Base-by-base conservation (phyloP, 2,113 vertebrate genomes). In the Syngnathoides biaculeatus region DNA sequence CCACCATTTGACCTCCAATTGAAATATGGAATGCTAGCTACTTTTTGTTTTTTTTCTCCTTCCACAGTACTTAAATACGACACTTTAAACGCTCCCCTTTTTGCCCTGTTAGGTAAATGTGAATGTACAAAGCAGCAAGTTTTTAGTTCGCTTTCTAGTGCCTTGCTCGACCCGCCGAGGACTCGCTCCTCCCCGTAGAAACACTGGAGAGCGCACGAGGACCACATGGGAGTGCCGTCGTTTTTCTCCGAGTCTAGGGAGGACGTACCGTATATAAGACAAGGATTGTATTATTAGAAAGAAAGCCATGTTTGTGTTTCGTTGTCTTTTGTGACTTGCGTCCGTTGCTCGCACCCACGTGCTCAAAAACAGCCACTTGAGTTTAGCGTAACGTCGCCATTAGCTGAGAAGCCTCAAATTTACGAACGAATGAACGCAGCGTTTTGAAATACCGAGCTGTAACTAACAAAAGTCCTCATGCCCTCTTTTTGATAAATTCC, bases 101-200 rank as follows among this genome's bases (percentile, higher is more conserved):
- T 64, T 67, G 43, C 83, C 77, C 78, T 74, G 75, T 85, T 87
- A 82, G 86, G 83, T 83, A 71, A 90, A 89, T 89, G 86, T 89
- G 88, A 89, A 90, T 88, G 88, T 90, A 87, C 79, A 83, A 87
- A 86, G 79, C 78, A 79, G 80, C 68, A 73, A 35, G 80, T 87
- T 81, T 81, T 87, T 79, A 80, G 81, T 85, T 85, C 71, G 50
- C 39, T 79, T 65, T 71, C 62, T 81, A 84, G 88, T 88, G 88
- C 88, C 88, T 89, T 88, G 81, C 73, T 71, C 85, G 64, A 67
- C 30, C 30, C 30, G 6, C 30, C 30, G 30, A 35, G 30, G 30
- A 35, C 80, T 78, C 73, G 40, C 74, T 69, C 88, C 26, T 19
- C 30, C 58, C 39, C 20, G 47, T 7, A 19, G 20, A 22, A 62